Evolutionary conservation across 1,140 invertebrate species (phyloP), one percentile per base, ranked within the genome.

Genomic region (Rhynchophorus ferrugineus): DNA sequence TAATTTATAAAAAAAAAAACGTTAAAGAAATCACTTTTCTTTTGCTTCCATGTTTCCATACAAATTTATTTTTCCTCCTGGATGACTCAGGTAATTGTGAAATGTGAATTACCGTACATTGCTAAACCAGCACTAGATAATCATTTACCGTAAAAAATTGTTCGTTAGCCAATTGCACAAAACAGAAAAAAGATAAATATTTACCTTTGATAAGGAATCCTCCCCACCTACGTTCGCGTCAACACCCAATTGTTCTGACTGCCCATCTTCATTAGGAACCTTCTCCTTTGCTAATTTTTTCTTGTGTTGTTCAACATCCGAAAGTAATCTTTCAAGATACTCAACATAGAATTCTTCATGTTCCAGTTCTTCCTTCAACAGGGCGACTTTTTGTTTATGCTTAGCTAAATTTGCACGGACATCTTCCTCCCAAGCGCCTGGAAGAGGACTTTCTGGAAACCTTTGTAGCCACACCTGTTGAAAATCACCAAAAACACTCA

Each of bases 271-370:
- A 56, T 52, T 60, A n/a, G 41, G 29, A n/a, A 33, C 42, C 47
- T 57, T 64, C 56, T 65, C 56, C 44, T 55, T 61, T 34, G 58
- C 61, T 22, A 64, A 55, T 51, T 62, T 60, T 45, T 70, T 70
- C 61, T 82, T 83, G 59, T 84, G 83, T 59, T 84, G 80, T 60
- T 89, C 86, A 6, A 89, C 86, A 71, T 91, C 87, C 42, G 83
- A 83, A 14, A 93, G 66, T 34, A 91, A 68, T 48, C 84, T 78
- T 69, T 91, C 87, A 57, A 93, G 74, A 72, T 91, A 92, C 67
- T 90, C 85, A 5, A 92, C 89, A 64, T 92, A 92, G 63, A 90
- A 85, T 65, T 90, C 84, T 72, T 92, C 89, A 66, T 91, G 89
- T 63, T 91, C 86, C 21, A 92, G 71, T 71, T 91, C 88, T 64